Base-by-base conservation (phyloP, 1,140 invertebrate genomes). In the Cardiocondyla obscurior region DNA sequence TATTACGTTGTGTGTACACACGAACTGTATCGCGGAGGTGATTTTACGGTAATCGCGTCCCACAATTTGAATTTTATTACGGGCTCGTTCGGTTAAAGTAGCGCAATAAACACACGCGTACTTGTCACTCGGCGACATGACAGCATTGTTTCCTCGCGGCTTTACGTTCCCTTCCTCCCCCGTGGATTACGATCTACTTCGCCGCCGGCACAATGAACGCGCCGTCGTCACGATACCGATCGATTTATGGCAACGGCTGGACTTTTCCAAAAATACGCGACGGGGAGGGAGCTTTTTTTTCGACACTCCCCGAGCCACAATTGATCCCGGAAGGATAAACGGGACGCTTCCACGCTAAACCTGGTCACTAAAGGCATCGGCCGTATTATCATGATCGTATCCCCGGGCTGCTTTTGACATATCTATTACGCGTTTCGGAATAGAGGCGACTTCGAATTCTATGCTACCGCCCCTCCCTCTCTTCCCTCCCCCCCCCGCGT, bases 391-490 rank as follows among this genome's bases (percentile, higher is more conserved):
- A 90, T 92, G 91, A 88, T 85, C 90, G 89, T 90, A 89, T 92
- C 89, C 60, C 44, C 87, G 84, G 88, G 73, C 91, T 94, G 93
- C 83, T 92, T 94, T 92, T 94, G 93, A 93, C 93, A 94, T 92
- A 93, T 94, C 93, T 93, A 94, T 93, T 93, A 93, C 92, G 90
- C 89, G 88, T 90, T 92, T 90, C 85, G 89, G 87, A 93, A 93
- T 92, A 90, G 90, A 90, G 90, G 88, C 88, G 92, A 93, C 92
- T 93, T 93, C 83, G 90, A 93, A 93, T 91, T 92, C 89, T 91
- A 90, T 90, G 83, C 81, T 72, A 85, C 70, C 73, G 49, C 58
- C 55, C 57, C 58, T 33, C 46, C 19, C 39, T 1, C 14, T 19
- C 81, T 72, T 83, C 70, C 73, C 49, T 53, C 55, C 57, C 58